Conservation (phyloP, 2,888 invertebrate species). For the Electrophaes corylata region DNA sequence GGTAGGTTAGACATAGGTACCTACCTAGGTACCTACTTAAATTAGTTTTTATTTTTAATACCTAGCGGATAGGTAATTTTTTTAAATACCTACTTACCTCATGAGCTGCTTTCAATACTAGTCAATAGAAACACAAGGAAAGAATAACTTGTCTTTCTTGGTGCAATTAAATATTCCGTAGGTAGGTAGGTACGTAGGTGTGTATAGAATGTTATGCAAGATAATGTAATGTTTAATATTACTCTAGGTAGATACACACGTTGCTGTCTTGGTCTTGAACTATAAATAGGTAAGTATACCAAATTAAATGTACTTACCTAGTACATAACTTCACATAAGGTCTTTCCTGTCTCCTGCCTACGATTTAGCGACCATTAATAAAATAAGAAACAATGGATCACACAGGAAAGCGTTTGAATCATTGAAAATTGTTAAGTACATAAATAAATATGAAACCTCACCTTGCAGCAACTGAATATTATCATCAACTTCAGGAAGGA, state of each 20-base stretch:
- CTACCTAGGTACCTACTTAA: background rate
- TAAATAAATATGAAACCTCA: slow-evolving; percentile 46
- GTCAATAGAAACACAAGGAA: slow-evolving; percentile 2
- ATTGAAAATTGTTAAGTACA: slow-evolving; percentile 7
- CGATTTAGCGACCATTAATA: slow-evolving; percentile 4
- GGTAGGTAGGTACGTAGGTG: background rate
- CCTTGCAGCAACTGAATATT: slow-evolving; percentile 86
- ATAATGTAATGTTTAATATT: background rate
- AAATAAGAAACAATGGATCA: slow-evolving; percentile 1
- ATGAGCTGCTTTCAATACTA: too few relatives aligned
- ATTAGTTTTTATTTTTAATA: background rate
- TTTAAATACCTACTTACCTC: too few relatives aligned
- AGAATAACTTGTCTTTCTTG: slow-evolving; percentile 16
- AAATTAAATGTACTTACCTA: too few relatives aligned
- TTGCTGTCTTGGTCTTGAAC: background rate
- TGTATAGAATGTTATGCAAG: background rate
- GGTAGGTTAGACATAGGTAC: background rate
- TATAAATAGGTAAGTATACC: background rate
- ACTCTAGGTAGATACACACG: background rate
- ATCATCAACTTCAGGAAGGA: slow-evolving; percentile 91
- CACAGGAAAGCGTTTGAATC: slow-evolving; percentile 8
- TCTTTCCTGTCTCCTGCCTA: background rate
- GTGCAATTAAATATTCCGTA: slow-evolving; percentile 4
- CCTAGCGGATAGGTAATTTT: too few relatives aligned
- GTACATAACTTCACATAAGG: background rate